Base-by-base conservation (phyloP, 2,888 invertebrate genomes). In the Leptarthrus brevirostris region DNA sequence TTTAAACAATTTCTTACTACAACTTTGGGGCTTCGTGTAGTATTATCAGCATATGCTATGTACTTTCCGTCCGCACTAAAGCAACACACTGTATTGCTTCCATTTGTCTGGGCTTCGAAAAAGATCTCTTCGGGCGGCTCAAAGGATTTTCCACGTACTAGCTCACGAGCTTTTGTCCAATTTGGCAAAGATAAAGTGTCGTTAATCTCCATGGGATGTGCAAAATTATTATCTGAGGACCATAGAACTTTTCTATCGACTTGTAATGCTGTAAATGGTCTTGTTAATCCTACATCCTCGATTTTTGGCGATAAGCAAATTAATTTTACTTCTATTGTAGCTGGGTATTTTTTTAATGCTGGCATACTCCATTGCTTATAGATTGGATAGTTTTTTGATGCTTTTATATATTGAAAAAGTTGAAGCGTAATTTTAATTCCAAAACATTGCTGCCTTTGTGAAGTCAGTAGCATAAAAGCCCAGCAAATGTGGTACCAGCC, bases 401-500 rank as follows among this genome's bases (percentile, higher is more conserved):
- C 24, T 22, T 73, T 73, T 49, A 47, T 26, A 52, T 73, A 75
- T 26, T 75, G 72, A 34, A 69, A 73, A 2, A 72, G 54, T 52
- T 75, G 75, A 3, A 75, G 36, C 4, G 14, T 72, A 3, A 34
- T 47, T 22, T 56, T 66, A 6, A 26, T 56, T 26, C 64, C 73
- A 18, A 74, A 40, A n/a, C 56, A n/a, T 8, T 47, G 18, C 8
- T 54, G 26, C 2, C 47, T 24, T 2, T 36, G 30, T 5, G 22
- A 36, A 12, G 54, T 34, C 3, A 61, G 69, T 26, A 64, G 47
- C 2, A 73, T 30, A 24, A 75, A 75, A 8, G 72, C 75, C 75
- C 75, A 75, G 12, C 75, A 56, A 12, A 73, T 53, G 30, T 75
- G 56, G 18, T 73, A 66, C 75, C 75, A 75, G 0, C 75, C 75